These are phyloP conservation scores for Nesogale talazaci DNA, from an alignment of 2,113 vertebrate genomes.

Conservation along the genomic window DNA sequence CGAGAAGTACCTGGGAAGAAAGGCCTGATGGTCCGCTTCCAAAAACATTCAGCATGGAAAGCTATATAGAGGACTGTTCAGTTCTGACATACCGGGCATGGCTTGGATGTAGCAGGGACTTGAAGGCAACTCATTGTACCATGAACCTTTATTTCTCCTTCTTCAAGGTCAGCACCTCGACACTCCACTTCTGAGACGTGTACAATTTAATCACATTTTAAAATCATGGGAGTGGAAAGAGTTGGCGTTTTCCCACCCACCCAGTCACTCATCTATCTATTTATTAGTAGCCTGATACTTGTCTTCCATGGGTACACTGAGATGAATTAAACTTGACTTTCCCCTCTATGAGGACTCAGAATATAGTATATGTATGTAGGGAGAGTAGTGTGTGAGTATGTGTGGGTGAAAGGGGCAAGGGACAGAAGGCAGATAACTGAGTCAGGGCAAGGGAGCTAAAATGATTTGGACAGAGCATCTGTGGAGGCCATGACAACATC, in stretches of 20 bases:
- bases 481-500: no score
- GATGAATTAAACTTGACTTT: constrained; percentile 16
- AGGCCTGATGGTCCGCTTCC: background rate
- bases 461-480: no score
- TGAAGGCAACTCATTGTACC: background rate
- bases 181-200: background rate
- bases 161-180: background rate
- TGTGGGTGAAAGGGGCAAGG: background rate
- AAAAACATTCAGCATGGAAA: background rate
- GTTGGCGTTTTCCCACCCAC: background rate
- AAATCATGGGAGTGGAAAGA: background rate
- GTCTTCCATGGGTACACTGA: background rate
- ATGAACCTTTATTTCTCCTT: background rate
- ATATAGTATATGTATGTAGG: background rate
- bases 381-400: background rate
- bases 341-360: background rate
- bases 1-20: background rate
- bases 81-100: background rate
- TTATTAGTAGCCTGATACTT: background rate
- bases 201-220: background rate
- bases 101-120: background rate
- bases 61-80: background rate
- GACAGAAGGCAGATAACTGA: no score
- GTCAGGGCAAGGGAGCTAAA: no score
- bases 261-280: background rate